These are phyloP conservation scores for Drosophila nr. perissopoda DNA, from an alignment of 2,888 invertebrate genomes.

Conservation along the genomic window DNA sequence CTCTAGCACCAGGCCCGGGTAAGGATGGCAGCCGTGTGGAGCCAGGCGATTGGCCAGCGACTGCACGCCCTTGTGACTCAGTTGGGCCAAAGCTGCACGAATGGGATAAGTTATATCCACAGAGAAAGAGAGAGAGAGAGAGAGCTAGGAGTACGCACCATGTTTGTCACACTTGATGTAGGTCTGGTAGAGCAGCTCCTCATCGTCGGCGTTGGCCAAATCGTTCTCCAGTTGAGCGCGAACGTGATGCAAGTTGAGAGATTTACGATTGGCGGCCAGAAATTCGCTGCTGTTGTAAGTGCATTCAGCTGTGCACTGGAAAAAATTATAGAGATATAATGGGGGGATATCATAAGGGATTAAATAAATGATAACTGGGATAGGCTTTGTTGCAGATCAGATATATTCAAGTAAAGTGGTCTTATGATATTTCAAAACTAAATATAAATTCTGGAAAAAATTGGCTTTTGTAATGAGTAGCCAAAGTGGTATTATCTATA, in stretches of 20 bases:
- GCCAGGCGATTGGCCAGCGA: constrained; percentile 48
- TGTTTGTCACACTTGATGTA: constrained; percentile 72
- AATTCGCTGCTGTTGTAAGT: constrained; percentile 66
- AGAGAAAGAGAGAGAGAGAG: background rate
- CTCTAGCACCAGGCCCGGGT: constrained; percentile 72
- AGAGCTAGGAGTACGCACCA: constrained; percentile 40
- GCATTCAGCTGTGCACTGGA: constrained; percentile 75
- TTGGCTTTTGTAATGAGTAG: background rate
- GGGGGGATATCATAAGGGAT: background rate
- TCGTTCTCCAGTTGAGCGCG: constrained; percentile 53
- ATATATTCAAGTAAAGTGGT: background rate
- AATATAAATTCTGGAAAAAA: too few relatives aligned
- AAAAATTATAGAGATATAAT: background rate
- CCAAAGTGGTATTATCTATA: background rate
- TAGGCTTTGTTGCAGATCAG: rapidly evolving
- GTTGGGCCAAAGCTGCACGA: constrained; percentile 48
- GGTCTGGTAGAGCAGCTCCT: constrained; percentile 55
- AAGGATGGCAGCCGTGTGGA: constrained; percentile 59
- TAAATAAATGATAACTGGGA: background rate
- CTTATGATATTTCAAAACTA: background rate
- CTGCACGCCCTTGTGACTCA: constrained; percentile 48
- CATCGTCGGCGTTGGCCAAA: constrained; percentile 50
- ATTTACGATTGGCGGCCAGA: constrained; percentile 55
- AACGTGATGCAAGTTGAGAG: constrained; percentile 51
- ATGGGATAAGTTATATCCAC: background rate